Conservation (phyloP, 1,140 invertebrate genomes). For the Argopecten irradians region DNA sequence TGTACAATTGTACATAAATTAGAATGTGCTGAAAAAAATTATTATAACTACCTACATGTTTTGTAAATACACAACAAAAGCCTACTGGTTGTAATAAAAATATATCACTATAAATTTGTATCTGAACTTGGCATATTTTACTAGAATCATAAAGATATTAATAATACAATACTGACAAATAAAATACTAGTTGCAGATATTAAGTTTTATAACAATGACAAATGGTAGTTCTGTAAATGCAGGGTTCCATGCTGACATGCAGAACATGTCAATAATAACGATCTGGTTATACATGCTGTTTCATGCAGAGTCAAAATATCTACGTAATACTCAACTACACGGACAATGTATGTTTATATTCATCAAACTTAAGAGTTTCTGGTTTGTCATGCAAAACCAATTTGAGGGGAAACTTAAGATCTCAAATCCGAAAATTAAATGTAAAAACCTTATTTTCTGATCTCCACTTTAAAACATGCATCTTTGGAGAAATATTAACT, state of each 20-base stretch:
- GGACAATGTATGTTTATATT: not conserved
- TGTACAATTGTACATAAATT: too few species aligned
- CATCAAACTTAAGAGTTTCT: not conserved
- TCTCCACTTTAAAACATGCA: not conserved
- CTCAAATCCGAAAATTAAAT: not conserved
- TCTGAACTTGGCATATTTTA: not conserved
- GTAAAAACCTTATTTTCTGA: not conserved
- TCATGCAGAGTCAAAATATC: not conserved
- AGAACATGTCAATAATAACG: not conserved
- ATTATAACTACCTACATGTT: too few species aligned
- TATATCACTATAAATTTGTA: too few species aligned
- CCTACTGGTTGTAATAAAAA: too few species aligned
- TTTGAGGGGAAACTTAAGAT: not conserved
- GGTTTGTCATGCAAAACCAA: not conserved
- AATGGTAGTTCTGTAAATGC: not conserved
- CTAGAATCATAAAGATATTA: not conserved
- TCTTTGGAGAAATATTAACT: too few species aligned
- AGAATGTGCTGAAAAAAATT: too few species aligned
- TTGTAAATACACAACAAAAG: too few species aligned
- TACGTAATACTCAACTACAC: not conserved
- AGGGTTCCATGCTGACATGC: constrained; percentile 12
- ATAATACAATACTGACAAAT: too few species aligned
- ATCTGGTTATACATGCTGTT: not conserved
- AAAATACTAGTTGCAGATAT: too few species aligned
- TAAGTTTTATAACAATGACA: not conserved